A percentile compares a stretch with the other conserved stretches of the same genome.
These are phyloP conservation scores for Xestia c-nigrum DNA, from an alignment of 2,888 invertebrate genomes.

Conservation along the genomic window DNA sequence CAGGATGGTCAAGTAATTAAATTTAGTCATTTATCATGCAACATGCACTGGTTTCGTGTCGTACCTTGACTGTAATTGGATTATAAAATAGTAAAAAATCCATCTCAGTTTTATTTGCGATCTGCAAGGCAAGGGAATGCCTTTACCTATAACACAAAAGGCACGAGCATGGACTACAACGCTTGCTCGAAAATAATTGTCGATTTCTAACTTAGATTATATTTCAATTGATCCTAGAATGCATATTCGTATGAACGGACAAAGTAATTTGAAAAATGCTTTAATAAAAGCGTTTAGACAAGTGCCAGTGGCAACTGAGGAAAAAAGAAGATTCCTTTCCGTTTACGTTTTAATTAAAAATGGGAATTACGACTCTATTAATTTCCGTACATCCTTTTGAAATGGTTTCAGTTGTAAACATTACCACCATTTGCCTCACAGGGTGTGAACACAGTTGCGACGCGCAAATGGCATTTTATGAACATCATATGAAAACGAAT, in stretches of 20 bases:
- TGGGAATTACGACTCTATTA: background rate
- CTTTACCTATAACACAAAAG: background rate
- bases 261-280: conserved; percentile 13
- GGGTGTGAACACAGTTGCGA: background rate
- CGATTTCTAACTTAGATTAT: background rate
- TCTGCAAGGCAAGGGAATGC: background rate
- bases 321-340: conserved; percentile 4
- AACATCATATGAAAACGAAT: background rate
- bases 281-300: background rate
- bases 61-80: conserved; percentile 9
- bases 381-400: conserved; percentile 1
- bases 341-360: conserved; percentile 27
- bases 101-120: background rate
- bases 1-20: conserved; percentile 9
- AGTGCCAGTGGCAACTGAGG: background rate
- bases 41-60: conserved; percentile 8
- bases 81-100: background rate
- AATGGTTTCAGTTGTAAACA: background rate
- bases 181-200: background rate
- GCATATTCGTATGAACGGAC: background rate
- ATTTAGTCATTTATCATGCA: conserved; percentile 26
- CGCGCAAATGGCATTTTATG: too few species aligned
- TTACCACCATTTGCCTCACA: background rate
- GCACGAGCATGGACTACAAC: background rate
- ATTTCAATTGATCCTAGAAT: conserved; percentile 3